A percentile compares a stretch with the other conserved stretches of the same genome.
These are phyloP conservation scores for Harpagifer antarcticus DNA, from an alignment of 2,797 vertebrate genomes.

Conservation along the genomic window DNA sequence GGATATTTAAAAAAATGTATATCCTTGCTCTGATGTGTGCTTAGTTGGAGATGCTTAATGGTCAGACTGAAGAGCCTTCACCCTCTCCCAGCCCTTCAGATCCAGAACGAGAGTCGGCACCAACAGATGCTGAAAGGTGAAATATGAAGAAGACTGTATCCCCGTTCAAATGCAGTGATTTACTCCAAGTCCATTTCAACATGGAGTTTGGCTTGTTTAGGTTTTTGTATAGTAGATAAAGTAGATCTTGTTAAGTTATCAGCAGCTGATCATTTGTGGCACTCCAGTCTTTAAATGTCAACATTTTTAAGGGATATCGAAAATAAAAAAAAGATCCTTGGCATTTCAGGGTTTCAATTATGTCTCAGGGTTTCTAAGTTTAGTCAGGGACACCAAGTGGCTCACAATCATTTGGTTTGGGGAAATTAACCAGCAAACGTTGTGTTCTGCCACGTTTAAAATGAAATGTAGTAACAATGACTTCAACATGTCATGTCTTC, in stretches of 20 bases:
- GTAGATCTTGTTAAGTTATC: neutral
- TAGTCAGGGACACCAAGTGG: neutral
- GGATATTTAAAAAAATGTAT: neutral
- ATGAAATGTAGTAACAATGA: neutral
- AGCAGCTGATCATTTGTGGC: neutral
- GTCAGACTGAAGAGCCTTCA: slow-evolving; percentile 81
- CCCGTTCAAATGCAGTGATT: neutral
- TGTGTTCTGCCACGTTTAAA: neutral
- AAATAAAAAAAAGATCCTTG: neutral
- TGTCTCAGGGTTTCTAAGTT: neutral
- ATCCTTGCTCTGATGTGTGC: neutral
- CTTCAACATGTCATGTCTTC: neutral
- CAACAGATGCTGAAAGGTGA: slow-evolving; percentile 72
- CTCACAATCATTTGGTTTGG: neutral
- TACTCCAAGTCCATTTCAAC: neutral
- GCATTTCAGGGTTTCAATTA: neutral
- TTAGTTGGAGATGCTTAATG: slow-evolving; percentile 78
- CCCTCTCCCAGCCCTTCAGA: slow-evolving; percentile 71
- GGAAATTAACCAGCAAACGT: neutral
- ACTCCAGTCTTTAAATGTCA: neutral
- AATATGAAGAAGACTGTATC: neutral
- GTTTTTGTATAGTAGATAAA: neutral
- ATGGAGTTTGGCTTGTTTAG: neutral
- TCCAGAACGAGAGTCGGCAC: slow-evolving; percentile 59
- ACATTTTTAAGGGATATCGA: neutral